Evolutionary conservation across 2,797 vertebrate species (phyloP), one percentile per base, ranked within the genome.

Genomic region (Phalloptychus januarius): DNA sequence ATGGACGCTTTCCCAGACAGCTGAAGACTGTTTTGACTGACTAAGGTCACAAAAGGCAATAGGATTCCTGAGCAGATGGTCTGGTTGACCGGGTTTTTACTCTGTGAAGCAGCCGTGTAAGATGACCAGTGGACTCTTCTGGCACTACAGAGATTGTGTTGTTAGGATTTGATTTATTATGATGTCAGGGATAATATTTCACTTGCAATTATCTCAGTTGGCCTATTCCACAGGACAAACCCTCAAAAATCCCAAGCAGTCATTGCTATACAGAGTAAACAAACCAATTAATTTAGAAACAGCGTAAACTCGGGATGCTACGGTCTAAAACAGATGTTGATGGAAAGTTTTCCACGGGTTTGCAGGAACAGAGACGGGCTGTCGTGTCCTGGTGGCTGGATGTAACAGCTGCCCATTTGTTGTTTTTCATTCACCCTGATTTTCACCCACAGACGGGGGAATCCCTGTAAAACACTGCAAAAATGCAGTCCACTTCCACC

Each of bases 31-130:
- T 33, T 77, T 71, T 10, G 42, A 61, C 50, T 25, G 71, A 86
- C 75, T 73, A 40, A 78, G 87, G 82, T 83, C 85, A 88, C 0
- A 3, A 33, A 70, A 72, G 88, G 86, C 79, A 89, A 93, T 92
- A 92, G 83, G 79, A 88, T 52, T 77, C 79, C 61, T 48, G 79
- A 91, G 79, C 94, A 95, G 94, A 94, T 94, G 93, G 92, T 71
- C 25, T 3, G 71, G 75, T 81, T 88, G 85, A 83, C 86, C 48
- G 84, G 79, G 78, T 89, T 88, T 75, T 11, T 74, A 46, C 77
- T 52, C 75, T 36, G 74, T 65, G 65, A 72, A 76, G 72, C 38
- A 20, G 48, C 71, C 48, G 71, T 72, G 67, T 31, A 28, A 78
- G 75, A 28, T 36, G 77, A 12, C 79, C 71, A 20, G 40, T 74